phyloP scores from a whole-genome alignment of 2,797 vertebrate genomes.

The Parauchenoglanis punctatus region DNA sequence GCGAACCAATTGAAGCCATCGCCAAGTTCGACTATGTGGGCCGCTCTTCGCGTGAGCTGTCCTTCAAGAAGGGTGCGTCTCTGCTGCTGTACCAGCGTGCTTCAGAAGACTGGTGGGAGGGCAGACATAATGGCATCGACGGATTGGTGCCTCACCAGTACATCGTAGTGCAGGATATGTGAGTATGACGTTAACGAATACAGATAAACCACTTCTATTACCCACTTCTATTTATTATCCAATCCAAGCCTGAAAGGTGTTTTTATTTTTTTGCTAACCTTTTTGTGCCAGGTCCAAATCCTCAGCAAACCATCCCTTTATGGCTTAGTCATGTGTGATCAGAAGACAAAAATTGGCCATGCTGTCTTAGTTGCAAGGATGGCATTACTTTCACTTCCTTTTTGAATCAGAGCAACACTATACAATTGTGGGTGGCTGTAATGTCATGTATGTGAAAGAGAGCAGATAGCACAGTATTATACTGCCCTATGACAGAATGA shows the following conservation, averaged over 20 bases:
- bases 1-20: constrained; percentile 97
- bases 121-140: constrained; percentile 94
- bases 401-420: neutral
- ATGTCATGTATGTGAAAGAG: neutral
- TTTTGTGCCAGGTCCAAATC: neutral
- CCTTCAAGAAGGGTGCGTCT: constrained; percentile 98
- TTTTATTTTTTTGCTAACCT: neutral
- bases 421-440: neutral
- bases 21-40: constrained; percentile 97
- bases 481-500: neutral
- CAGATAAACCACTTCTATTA: neutral
- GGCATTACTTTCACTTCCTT: neutral
- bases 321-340: neutral
- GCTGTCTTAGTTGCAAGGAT: neutral
- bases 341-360: neutral
- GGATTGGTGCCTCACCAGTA: constrained; percentile 98
- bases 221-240: neutral
- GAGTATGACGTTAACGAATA: constrained; percentile 68
- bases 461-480: neutral
- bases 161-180: constrained; percentile 98
- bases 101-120: constrained; percentile 99
- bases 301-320: neutral
- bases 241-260: too few species aligned
- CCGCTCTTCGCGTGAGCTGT: constrained; percentile 92
- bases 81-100: constrained; percentile 95